Evolutionary conservation across 2,888 invertebrate genomes (phyloP).

Genomic region (Nomada hirtipes): DNA sequence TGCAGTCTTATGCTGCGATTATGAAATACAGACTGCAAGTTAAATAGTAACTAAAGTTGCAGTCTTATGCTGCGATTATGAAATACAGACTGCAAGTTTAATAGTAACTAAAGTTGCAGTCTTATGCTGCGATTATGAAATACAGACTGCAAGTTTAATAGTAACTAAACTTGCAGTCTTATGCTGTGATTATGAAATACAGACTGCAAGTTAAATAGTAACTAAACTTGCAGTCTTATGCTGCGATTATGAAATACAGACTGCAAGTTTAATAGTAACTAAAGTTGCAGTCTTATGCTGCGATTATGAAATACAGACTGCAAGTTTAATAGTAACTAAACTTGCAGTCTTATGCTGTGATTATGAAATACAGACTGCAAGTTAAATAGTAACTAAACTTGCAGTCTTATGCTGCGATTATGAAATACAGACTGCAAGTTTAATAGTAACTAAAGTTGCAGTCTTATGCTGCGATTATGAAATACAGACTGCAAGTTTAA

Average conservation of each 20-base stretch:
- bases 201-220: too few species aligned
- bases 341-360: neutral
- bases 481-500: neutral
- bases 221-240: neutral
- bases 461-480: neutral
- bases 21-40: neutral
- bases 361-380: neutral
- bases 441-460: neutral
- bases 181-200: neutral
- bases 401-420: too few species aligned
- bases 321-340: neutral
- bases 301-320: neutral
- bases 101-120: neutral
- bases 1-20: neutral
- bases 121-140: neutral
- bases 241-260: too few species aligned
- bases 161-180: neutral
- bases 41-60: neutral
- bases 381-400: neutral
- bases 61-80: too few species aligned
- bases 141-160: too few species aligned
- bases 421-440: too few species aligned
- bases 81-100: too few species aligned
- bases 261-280: too few species aligned
- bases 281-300: neutral